A percentile compares a stretch with the other conserved stretches of the same genome.
Evolutionary conservation across 2,797 vertebrate species (phyloP).

Genomic region (Psittacula derbiana): DNA sequence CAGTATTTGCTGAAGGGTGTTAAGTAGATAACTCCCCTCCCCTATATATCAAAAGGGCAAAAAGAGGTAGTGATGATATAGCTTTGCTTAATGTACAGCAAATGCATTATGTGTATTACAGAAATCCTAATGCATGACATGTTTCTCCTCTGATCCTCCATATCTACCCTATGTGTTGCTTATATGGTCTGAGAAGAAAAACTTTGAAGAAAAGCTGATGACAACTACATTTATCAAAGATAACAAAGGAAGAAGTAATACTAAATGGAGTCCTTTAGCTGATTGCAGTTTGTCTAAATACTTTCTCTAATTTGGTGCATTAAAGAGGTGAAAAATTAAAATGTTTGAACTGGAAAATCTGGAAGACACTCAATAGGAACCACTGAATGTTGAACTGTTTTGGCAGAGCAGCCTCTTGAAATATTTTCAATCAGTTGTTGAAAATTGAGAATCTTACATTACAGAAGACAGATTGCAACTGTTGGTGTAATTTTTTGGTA

Average conservation of each 20-base stretch:
- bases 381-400: neutral
- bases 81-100: neutral
- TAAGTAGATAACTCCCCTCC: neutral
- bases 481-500: neutral
- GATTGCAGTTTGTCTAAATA: neutral
- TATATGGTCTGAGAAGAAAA: neutral
- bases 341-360: neutral
- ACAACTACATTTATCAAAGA: neutral
- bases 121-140: neutral
- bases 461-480: neutral
- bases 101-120: neutral
- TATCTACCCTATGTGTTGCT: neutral
- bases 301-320: neutral
- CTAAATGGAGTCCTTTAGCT: neutral
- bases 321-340: neutral
- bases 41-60: neutral
- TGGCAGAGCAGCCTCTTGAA: neutral
- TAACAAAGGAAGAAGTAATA: neutral
- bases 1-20: neutral
- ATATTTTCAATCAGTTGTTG: neutral
- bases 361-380: neutral
- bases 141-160: neutral
- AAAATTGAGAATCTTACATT: neutral
- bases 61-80: neutral
- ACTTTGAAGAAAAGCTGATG: neutral